phyloP scores from a whole-genome alignment of 2,888 invertebrate species.

The Lagria hirta region DNA sequence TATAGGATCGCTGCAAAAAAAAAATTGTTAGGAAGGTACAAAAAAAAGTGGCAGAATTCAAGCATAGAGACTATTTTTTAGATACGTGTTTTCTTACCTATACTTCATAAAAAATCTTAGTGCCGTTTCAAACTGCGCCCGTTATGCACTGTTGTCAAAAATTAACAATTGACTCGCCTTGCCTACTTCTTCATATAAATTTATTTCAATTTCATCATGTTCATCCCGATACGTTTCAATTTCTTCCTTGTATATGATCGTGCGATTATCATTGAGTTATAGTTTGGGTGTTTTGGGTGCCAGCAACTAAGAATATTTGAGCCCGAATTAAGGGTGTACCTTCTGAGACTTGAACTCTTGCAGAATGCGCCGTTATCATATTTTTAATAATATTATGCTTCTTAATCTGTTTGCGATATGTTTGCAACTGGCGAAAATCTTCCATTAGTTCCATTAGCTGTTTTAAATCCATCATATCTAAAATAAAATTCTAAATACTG shows the following conservation, averaged over 20 bases:
- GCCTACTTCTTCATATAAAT: constrained; percentile 7
- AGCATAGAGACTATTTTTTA: constrained; percentile 11
- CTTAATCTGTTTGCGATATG: constrained; percentile 13
- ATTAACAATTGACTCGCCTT: constrained; percentile 11
- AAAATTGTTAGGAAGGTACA: constrained; percentile 11
- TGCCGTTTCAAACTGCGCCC: constrained; percentile 12
- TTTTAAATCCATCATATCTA: constrained; percentile 12
- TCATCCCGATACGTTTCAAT: constrained; percentile 12
- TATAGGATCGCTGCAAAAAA: constrained; percentile 16
- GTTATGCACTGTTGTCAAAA: constrained; percentile 11
- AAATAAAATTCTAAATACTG: constrained; percentile 12
- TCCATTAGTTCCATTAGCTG: constrained; percentile 11
- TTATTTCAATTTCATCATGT: constrained; percentile 12
- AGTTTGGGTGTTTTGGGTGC: constrained; percentile 2
- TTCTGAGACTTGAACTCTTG: constrained; percentile 10
- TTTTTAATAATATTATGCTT: constrained; percentile 12
- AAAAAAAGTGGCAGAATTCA: constrained; percentile 15
- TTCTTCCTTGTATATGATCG: constrained; percentile 9
- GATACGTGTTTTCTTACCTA: constrained; percentile 14
- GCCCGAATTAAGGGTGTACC: constrained; percentile 8
- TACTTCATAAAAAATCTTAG: constrained; percentile 13
- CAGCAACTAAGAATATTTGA: constrained; percentile 8
- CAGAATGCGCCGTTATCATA: constrained; percentile 8
- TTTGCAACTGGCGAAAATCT: constrained; percentile 14
- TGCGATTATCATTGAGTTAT: constrained; percentile 12